Conservation (phyloP, 1,140 invertebrate species). For the Dendroctonus valens region DNA sequence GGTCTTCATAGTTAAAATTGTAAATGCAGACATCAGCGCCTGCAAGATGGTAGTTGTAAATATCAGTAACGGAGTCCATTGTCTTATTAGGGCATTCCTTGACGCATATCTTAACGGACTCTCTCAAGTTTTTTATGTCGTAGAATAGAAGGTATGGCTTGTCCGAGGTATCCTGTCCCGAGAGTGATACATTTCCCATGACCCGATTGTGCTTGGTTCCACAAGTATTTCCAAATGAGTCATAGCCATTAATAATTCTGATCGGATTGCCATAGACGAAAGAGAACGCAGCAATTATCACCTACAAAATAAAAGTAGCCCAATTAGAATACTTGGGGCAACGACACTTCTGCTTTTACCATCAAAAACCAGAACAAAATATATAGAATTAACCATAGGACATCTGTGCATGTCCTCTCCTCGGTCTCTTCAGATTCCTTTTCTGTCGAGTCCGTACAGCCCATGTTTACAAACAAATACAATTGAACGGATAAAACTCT, state of each 20-base stretch:
- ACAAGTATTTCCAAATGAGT: constrained; percentile 95
- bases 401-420: constrained; percentile 78
- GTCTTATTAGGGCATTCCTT: constrained; percentile 76
- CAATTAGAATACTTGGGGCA: constrained; percentile 33
- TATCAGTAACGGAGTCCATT: constrained; percentile 63
- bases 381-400: constrained; percentile 80
- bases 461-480: constrained; percentile 34
- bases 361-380: constrained; percentile 84
- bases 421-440: constrained; percentile 44
- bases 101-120: constrained; percentile 86
- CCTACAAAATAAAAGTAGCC: constrained; percentile 53
- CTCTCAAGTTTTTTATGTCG: constrained; percentile 71
- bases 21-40: constrained; percentile 73
- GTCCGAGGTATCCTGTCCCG: constrained; percentile 77
- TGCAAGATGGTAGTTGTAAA: constrained; percentile 69
- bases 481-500: too few relatives aligned
- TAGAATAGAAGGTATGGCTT: constrained; percentile 83
- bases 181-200: constrained; percentile 70
- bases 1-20: constrained; percentile 63
- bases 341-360: constrained; percentile 59
- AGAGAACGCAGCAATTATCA: constrained; percentile 83
- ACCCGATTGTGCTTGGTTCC: constrained; percentile 76
- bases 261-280: constrained; percentile 86
- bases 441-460: constrained; percentile 44
- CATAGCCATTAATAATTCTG: constrained; percentile 87